Percentiles rank a stretch among this genome's conserved stretches.
These are phyloP conservation scores for Synchiropus splendidus DNA, from an alignment of 2,113 vertebrate species.

Conservation along the genomic window DNA sequence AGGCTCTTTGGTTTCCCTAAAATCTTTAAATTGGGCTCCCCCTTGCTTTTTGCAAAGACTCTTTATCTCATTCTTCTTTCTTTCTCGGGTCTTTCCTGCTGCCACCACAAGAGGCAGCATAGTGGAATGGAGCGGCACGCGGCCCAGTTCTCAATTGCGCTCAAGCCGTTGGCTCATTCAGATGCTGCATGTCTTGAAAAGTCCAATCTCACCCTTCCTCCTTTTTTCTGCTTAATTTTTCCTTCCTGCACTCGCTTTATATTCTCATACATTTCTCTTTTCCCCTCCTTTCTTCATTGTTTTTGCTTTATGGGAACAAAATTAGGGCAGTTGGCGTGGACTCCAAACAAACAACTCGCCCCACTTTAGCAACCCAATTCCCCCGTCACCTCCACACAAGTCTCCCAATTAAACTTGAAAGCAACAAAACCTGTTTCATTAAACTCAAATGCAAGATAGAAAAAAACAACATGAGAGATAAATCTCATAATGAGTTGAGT, in stretches of 20 bases:
- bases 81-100: slow-evolving; percentile 49
- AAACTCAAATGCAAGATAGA: slow-evolving; percentile 28
- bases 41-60: slow-evolving; percentile 16
- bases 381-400: slow-evolving; percentile 48
- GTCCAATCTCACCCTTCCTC: slow-evolving; percentile 48
- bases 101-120: slow-evolving; percentile 51
- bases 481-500: slow-evolving; percentile 38
- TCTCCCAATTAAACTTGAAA: slow-evolving; percentile 48
- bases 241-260: slow-evolving; percentile 42
- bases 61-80: slow-evolving; percentile 14
- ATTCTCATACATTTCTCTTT: slow-evolving; percentile 41
- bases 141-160: slow-evolving; percentile 29
- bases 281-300: slow-evolving; percentile 39
- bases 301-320: slow-evolving; percentile 58
- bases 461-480: slow-evolving; percentile 16
- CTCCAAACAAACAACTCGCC: slow-evolving; percentile 64
- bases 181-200: slow-evolving; percentile 60
- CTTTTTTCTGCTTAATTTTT: slow-evolving; percentile 37
- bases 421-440: too few species aligned
- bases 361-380: slow-evolving; percentile 54
- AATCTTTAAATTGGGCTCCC: slow-evolving; percentile 22
- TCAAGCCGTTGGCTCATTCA: slow-evolving; percentile 45
- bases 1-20: slow-evolving; percentile 6
- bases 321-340: slow-evolving; percentile 74
- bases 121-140: slow-evolving; percentile 23